A percentile compares a stretch with the other conserved stretches of the same genome.
phyloP scores from a whole-genome alignment of 2,888 invertebrate species.

The Opisthograptis luteolata region DNA sequence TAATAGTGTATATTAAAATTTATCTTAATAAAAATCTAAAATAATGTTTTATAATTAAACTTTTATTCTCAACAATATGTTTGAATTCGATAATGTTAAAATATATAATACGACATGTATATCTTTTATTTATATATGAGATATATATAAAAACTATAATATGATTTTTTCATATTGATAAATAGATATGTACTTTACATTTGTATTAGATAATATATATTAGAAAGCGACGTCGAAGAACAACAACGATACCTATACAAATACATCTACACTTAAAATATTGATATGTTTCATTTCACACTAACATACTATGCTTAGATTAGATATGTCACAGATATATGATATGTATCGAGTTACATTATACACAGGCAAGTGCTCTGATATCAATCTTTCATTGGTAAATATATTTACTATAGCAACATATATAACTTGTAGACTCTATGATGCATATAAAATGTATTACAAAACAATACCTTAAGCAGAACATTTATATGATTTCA shows the following conservation, averaged over 20 bases:
- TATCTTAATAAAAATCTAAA: not conserved
- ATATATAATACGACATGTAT: no score
- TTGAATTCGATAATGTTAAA: not conserved
- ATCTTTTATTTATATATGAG: not conserved
- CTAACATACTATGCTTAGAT: conserved; percentile 50
- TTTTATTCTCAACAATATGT: not conserved
- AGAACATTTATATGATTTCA: conserved; percentile 5
- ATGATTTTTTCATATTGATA: not conserved
- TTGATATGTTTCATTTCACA: conserved; percentile 54
- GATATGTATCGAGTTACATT: conserved; percentile 58
- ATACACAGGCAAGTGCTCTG: conserved; percentile 38
- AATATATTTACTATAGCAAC: conserved; percentile 31
- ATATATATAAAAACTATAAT: not conserved
- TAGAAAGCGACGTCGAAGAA: conserved; percentile 69
- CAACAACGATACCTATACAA: conserved; percentile 74
- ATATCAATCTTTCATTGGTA: conserved; percentile 38
- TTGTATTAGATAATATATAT: conserved; percentile 32
- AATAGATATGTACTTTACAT: not conserved
- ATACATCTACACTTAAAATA: conserved; percentile 70
- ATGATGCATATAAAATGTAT: conserved; percentile 40
- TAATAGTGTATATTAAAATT: not conserved
- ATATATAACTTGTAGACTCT: conserved; percentile 34
- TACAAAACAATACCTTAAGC: conserved; percentile 18
- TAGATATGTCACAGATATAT: conserved; percentile 55
- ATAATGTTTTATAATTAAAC: not conserved